Conservation (phyloP, 1,140 invertebrate species). For the Platorchestia sp. region DNA sequence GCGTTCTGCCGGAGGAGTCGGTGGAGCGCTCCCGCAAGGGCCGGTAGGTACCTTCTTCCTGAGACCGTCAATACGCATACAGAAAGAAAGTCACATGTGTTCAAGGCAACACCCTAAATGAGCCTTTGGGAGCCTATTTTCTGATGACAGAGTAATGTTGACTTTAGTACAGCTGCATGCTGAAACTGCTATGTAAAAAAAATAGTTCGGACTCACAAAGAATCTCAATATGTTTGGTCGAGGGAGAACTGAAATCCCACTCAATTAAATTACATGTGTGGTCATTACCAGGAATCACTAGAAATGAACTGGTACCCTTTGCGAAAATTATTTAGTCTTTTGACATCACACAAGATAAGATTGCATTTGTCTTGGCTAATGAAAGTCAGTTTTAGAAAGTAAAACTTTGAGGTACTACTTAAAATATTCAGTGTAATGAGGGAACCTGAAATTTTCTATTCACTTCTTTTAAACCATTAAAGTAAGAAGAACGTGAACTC, state of each 20-base stretch:
- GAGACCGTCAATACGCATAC: not conserved
- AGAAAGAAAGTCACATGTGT: not conserved
- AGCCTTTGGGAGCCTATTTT: not conserved
- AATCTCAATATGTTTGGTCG: too few relatives aligned
- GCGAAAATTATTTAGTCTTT: not conserved
- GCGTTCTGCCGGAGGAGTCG: not conserved
- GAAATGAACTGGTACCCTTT: not conserved
- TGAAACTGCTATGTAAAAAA: not conserved
- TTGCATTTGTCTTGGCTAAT: not conserved
- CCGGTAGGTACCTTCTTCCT: not conserved
- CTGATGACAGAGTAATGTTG: not conserved
- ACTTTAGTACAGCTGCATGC: not conserved
- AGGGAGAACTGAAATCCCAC: not conserved
- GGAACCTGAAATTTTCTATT: too few relatives aligned
- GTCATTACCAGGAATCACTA: too few relatives aligned
- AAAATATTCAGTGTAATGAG: too few relatives aligned
- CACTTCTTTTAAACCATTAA: too few relatives aligned
- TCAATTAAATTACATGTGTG: not conserved
- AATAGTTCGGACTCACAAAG: not conserved
- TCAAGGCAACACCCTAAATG: not conserved
- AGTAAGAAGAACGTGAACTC: too few relatives aligned
- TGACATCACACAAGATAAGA: not conserved
- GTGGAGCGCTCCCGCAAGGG: not conserved
- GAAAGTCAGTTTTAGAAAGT: too few relatives aligned
- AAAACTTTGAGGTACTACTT: too few relatives aligned